Evolutionary conservation across 2,888 invertebrate species (phyloP), one percentile per base, ranked within the genome.

Genomic region (Drosophila pseudotalamancana): DNA sequence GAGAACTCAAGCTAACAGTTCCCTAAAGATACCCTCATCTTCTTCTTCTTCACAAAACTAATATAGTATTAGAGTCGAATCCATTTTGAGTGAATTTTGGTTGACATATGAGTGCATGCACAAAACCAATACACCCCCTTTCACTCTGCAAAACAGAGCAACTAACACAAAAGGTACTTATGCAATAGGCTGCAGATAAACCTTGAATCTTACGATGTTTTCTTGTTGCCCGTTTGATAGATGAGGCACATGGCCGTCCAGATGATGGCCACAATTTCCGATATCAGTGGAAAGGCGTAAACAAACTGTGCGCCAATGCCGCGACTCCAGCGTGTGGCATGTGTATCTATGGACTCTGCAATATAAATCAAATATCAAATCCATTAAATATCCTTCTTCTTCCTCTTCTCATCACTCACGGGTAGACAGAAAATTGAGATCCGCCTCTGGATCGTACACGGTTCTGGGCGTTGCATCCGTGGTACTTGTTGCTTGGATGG

Each of bases 201-300:
- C 21, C 3, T 21, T 14, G 14, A 9, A 6, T 2, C 87, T 71
- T 60, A 90, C 90, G 87, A 88, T 35, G 77, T 80, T 66, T 89
- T 89, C 62, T 89, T 89, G 43, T 78, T 85, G 63, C 90, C 88
- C 46, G 89, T 87, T 69, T 89, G 89, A 63, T 72, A 90, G 64
- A 90, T 83, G 45, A 90, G 70, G 43, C 90, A 89, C 90, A 90
- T 90, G 43, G 89, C 88, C 31, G 89, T 87, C 89, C 90, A 90
- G 14, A 90, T 73, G 43, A 90, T 89, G 63, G 89, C 90, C 45
- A 89, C 78, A 8, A 89, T 82, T 72, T 89, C 88, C 18, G 90
- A 90, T 46, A 90, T 71, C 40, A 90, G 62, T 12, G 90, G 90
- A 83, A 90, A 89, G 51, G 70, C 78, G 43, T 90, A 84, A 45